A percentile compares a stretch with the other conserved stretches of the same genome.
Evolutionary conservation across 2,113 vertebrate species (phyloP).

Genomic region (Cyphomyrus discorhynchus): DNA sequence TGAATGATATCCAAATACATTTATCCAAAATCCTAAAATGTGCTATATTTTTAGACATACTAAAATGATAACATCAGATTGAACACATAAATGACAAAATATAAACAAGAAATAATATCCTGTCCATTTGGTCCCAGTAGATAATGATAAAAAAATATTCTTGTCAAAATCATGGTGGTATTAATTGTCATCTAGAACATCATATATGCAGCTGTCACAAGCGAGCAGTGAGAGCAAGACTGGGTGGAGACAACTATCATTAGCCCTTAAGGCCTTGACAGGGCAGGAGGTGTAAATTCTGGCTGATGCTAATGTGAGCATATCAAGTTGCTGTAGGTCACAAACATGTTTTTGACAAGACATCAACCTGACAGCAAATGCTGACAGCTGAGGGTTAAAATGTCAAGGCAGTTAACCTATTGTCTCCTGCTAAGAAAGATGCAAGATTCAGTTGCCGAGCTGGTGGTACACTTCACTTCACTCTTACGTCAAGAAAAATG

Average conservation of each 20-base stretch:
- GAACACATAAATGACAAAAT: not conserved
- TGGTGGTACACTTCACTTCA: not conserved
- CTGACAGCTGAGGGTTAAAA: slow-evolving; percentile 37
- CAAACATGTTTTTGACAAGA: slow-evolving; percentile 38
- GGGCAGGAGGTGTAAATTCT: slow-evolving; percentile 49
- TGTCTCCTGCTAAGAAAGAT: slow-evolving; percentile 18
- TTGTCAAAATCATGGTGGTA: slow-evolving; percentile 43
- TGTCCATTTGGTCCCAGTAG: not conserved
- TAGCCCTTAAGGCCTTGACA: slow-evolving; percentile 54
- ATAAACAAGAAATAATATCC: not conserved
- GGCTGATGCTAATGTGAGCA: slow-evolving; percentile 60
- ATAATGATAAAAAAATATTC: not conserved
- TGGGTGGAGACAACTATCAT: slow-evolving; percentile 56
- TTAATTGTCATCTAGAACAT: slow-evolving; percentile 67
- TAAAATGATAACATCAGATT: not conserved
- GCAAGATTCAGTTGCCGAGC: slow-evolving; percentile 16
- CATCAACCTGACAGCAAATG: slow-evolving; percentile 26
- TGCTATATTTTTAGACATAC: not conserved
- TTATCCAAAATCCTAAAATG: not conserved
- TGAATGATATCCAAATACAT: not conserved
- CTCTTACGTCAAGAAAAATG: not conserved
- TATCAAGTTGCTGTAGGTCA: slow-evolving; percentile 59
- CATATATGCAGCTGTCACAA: slow-evolving; percentile 62
- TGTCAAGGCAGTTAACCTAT: slow-evolving; percentile 37
- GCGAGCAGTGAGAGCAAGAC: slow-evolving; percentile 57